Base-by-base conservation (phyloP, 2,888 invertebrate genomes). In the Penaeus monodon region DNA sequence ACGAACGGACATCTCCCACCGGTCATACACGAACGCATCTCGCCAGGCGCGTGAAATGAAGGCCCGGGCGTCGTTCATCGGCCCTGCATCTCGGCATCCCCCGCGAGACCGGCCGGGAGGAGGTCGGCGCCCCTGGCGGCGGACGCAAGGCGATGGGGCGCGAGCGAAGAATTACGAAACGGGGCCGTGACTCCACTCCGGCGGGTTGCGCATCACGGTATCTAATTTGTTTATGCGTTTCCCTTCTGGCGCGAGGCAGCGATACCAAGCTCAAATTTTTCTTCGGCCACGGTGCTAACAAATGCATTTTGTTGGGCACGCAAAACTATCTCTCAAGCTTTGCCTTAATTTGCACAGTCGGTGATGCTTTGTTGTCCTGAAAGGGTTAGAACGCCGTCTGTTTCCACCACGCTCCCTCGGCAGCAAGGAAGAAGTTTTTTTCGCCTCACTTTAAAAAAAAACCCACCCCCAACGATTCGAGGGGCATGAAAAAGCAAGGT, bases 151-250 rank as follows among this genome's bases (percentile, higher is more conserved):
- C 66, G 66, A 85, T 49, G 85, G 65, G 65, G 66, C 33, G 27
- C 29, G 85, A 85, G 66, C 85, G 85, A 85, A 85, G 81, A 81
- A 27, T 66, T 85, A 38, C 57, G 85, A 44, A 73, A 85, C 77
- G 65, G 33, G 77, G 81, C 20, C 74, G 80, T 80, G 64, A 66
- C 76, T 77, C 17, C 80, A n/a, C 74, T 65, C 80, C 33, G 44
- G 68, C 65, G 65, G 80, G 85, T 80, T 81, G 81, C 66, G 80
- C 79, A 63, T 38, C 85, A 38, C 49, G 73, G 80, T 66, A 70
- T 85, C 80, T 85, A 79, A 80, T 85, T 85, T 80, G 79, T 80
- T 79, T 79, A 85, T 85, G 85, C 57, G 57, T 57, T 29, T 80
- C 66, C 80, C 80, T 77, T n/a, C 33, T 38, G 65, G 38, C 17